These are phyloP conservation scores for Aphrocallistes beatrix DNA, from an alignment of 37 sponge, comb jelly and placozoan genomes.

Conservation along the genomic window DNA sequence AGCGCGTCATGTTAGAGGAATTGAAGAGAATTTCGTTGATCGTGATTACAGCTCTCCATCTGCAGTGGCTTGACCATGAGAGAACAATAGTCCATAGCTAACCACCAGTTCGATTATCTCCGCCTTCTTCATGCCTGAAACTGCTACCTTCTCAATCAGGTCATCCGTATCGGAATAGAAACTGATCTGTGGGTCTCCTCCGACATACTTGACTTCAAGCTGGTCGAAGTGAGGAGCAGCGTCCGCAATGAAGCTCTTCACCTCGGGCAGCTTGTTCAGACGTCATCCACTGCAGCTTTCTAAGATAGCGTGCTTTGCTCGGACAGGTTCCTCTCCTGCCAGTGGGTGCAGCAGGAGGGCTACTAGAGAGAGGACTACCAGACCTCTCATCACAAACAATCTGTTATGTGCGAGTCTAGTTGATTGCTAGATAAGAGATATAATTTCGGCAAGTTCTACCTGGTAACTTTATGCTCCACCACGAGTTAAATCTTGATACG, in stretches of 20 bases:
- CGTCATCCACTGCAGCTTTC: conserved; percentile 8
- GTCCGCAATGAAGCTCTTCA: neutral
- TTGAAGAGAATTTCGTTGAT: neutral
- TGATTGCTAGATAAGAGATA: too few species aligned
- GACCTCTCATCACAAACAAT: neutral
- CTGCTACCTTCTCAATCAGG: neutral
- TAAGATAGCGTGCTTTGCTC: neutral
- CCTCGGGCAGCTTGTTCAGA: conserved; percentile 4
- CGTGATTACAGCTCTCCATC: neutral
- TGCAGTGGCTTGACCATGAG: neutral
- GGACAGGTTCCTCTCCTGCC: neutral
- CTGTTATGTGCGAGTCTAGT: too few species aligned
- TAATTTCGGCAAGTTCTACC: too few species aligned
- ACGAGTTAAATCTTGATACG: too few species aligned
- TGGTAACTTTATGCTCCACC: too few species aligned
- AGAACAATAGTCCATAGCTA: neutral
- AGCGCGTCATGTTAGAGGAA: neutral
- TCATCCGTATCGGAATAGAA: neutral
- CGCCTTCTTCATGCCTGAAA: neutral
- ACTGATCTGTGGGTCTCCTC: neutral
- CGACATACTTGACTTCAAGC: conserved; percentile 9
- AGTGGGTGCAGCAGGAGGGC: conserved; percentile 1
- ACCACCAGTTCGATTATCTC: neutral
- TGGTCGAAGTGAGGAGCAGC: neutral
- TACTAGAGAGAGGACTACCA: neutral